A percentile compares a stretch with the other conserved stretches of the same genome.
These are phyloP conservation scores for Conger conger DNA, from an alignment of 2,113 vertebrate genomes.

Conservation along the genomic window DNA sequence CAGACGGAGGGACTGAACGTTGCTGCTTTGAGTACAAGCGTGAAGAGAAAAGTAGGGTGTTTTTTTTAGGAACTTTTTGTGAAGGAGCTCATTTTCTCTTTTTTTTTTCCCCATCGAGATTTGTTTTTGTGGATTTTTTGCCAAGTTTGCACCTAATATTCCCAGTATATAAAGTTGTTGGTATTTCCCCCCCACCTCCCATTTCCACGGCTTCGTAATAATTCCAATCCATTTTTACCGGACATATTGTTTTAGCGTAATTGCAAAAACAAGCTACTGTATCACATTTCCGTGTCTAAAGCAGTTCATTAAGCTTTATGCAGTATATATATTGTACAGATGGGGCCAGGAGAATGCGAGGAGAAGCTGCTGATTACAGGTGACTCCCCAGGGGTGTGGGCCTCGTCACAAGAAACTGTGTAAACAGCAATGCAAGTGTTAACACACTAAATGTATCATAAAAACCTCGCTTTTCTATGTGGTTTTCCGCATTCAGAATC, in stretches of 20 bases:
- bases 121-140: slow-evolving; percentile 68
- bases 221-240: slow-evolving; percentile 41
- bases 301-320: slow-evolving; percentile 34
- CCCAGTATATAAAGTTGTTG: slow-evolving; percentile 57
- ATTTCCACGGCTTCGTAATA: slow-evolving; percentile 42
- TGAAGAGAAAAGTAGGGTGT: slow-evolving; percentile 66
- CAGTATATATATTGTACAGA: slow-evolving; percentile 33
- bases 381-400: slow-evolving; percentile 37
- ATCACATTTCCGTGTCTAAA: slow-evolving; percentile 40
- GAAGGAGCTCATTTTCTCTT: slow-evolving; percentile 69
- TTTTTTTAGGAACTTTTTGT: slow-evolving; percentile 60
- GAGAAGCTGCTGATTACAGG: slow-evolving; percentile 21
- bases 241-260: slow-evolving; percentile 51
- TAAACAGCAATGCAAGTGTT: slow-evolving; percentile 39
- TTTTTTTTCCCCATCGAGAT: slow-evolving; percentile 55
- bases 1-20: slow-evolving; percentile 57
- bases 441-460: slow-evolving; percentile 37
- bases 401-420: slow-evolving; percentile 26
- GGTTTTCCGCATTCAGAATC: slow-evolving; percentile 22
- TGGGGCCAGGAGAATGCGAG: neutral
- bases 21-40: slow-evolving; percentile 68
- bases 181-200: slow-evolving; percentile 38
- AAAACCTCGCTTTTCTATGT: slow-evolving; percentile 31
- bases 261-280: slow-evolving; percentile 50
- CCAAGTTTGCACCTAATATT: slow-evolving; percentile 78